Evolutionary conservation across 1,140 invertebrate species (phyloP).

Genomic region (Hydropsyche tenuis): DNA sequence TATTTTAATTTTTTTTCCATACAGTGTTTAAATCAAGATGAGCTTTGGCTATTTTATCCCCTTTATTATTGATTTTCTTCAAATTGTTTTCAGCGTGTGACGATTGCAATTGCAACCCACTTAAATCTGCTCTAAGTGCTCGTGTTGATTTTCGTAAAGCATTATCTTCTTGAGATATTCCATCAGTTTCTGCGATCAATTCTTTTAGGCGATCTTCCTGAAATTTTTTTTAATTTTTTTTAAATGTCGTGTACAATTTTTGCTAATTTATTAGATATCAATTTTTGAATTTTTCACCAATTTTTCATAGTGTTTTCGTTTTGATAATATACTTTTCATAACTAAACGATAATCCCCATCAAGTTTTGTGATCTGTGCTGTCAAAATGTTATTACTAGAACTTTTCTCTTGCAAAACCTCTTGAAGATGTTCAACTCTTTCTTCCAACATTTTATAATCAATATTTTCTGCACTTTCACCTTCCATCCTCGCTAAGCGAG

Average conservation of each 20-base stretch:
- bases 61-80: conserved; percentile 63
- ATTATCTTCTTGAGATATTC: neutral
- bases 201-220: conserved; percentile 58
- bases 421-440: conserved; percentile 30
- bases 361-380: conserved; percentile 30
- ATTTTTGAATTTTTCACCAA: conserved; percentile 33
- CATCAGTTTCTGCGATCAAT: conserved; percentile 48
- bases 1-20: conserved; percentile 19
- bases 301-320: conserved; percentile 27
- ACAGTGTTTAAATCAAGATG: conserved; percentile 62
- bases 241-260: conserved; percentile 5
- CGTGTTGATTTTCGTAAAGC: neutral
- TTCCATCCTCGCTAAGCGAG: conserved; percentile 29
- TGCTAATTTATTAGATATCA: conserved; percentile 18
- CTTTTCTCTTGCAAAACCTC: conserved; percentile 22
- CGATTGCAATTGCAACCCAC: conserved; percentile 66
- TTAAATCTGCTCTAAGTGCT: conserved; percentile 67
- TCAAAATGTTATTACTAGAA: neutral
- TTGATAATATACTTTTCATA: conserved; percentile 2
- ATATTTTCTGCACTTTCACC: conserved; percentile 33
- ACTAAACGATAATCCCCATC: conserved; percentile 27
- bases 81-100: conserved; percentile 65
- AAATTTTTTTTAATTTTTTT: neutral
- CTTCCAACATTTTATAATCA: conserved; percentile 27
- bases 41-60: conserved; percentile 65